Percentiles rank a stretch among this genome's conserved stretches.
phyloP scores from a whole-genome alignment of 1,140 invertebrate species.

The Cyclina sinensis region DNA sequence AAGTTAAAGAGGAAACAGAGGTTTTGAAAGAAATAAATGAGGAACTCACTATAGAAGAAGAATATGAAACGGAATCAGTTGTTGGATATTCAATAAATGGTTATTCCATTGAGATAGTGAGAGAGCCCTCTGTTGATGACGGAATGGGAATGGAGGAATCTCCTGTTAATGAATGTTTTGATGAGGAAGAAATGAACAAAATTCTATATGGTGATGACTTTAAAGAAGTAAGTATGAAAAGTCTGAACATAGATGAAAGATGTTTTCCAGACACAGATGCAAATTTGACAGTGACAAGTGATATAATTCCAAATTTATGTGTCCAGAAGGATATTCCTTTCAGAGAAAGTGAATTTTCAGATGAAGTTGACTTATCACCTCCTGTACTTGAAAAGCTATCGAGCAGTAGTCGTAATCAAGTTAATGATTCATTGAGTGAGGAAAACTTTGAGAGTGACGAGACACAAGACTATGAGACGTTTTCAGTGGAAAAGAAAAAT shows the following conservation, averaged over 20 bases:
- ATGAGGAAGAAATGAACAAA: constrained; percentile 31
- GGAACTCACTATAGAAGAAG: not conserved
- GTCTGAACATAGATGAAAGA: not conserved
- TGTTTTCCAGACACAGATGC: not conserved
- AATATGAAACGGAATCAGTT: constrained; percentile 3
- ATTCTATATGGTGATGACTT: constrained; percentile 5
- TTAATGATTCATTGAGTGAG: not conserved
- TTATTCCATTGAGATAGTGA: constrained; percentile 51
- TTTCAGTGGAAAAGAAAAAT: not conserved
- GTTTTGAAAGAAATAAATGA: constrained; percentile 19
- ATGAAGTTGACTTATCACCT: not conserved
- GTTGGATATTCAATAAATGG: constrained; percentile 18
- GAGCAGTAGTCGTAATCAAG: not conserved
- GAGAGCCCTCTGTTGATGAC: constrained; percentile 7
- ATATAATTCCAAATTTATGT: constrained; percentile 19
- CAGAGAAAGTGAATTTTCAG: not conserved
- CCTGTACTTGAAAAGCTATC: not conserved
- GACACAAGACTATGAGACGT: not conserved
- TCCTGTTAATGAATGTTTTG: constrained; percentile 5
- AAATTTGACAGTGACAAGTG: not conserved
- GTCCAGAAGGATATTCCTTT: not conserved
- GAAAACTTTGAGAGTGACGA: too few species aligned
- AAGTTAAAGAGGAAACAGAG: not conserved
- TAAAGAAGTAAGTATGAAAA: not conserved
- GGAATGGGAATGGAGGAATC: not conserved